phyloP scores from a whole-genome alignment of 2,888 invertebrate species.

The Cephus runcator region DNA sequence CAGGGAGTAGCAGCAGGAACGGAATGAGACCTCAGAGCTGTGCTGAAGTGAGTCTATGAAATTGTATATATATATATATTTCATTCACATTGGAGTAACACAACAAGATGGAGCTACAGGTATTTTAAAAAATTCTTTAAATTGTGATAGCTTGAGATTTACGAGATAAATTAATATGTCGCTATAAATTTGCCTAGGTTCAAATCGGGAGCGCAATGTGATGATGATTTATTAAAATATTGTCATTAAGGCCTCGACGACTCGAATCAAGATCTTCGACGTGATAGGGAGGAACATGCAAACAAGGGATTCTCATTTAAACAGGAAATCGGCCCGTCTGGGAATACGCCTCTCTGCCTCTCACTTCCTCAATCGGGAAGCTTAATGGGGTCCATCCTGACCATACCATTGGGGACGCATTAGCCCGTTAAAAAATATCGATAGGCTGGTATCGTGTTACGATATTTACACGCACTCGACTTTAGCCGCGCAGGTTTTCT shows the following conservation, averaged over 20 bases:
- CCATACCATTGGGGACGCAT: not conserved
- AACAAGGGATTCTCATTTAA: not conserved
- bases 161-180: not conserved
- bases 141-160: not conserved
- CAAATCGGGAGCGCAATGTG: not conserved
- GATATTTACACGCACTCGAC: not conserved
- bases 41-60: not conserved
- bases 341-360: not conserved
- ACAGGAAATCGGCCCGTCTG: constrained; percentile 1
- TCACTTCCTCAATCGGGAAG: not conserved
- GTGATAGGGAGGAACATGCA: not conserved
- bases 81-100: not conserved
- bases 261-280: not conserved
- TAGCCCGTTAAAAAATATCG: constrained; percentile 1
- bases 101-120: not conserved
- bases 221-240: not conserved
- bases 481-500: not conserved
- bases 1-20: not conserved
- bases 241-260: not conserved
- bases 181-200: not conserved
- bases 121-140: not conserved
- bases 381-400: not conserved
- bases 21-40: not conserved
- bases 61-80: not conserved
- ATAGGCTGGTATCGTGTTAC: not conserved